These are phyloP conservation scores for Macroteleia sp. DNA, from an alignment of 2,888 invertebrate species.

Conservation along the genomic window DNA sequence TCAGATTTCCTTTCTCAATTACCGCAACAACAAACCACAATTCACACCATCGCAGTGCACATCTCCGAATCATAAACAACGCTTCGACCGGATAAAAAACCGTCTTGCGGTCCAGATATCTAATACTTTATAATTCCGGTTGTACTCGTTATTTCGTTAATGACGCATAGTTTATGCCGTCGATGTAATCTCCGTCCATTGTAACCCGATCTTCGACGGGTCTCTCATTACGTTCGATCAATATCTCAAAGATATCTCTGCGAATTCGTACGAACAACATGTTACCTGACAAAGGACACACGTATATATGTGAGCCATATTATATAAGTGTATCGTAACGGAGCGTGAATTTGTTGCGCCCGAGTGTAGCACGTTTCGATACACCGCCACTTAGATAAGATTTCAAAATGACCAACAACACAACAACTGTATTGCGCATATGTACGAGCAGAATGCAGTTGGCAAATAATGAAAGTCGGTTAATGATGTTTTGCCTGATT, in stretches of 20 bases:
- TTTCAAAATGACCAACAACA: conserved; percentile 30
- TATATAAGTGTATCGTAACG: conserved; percentile 38
- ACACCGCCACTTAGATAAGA: conserved; percentile 34
- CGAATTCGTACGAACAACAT: conserved; percentile 41
- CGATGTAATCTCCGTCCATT: conserved; percentile 34
- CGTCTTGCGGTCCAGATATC: conserved; percentile 24
- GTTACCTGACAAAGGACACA: conserved; percentile 38
- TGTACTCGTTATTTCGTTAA: conserved; percentile 42
- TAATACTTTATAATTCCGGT: conserved; percentile 34
- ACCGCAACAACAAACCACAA: conserved; percentile 23
- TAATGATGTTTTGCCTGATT: conserved; percentile 39
- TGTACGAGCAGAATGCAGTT: conserved; percentile 7
- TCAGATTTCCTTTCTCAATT: conserved; percentile 47
- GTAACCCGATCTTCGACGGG: conserved; percentile 25
- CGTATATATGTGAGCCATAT: conserved; percentile 28
- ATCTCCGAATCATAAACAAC: conserved; percentile 38
- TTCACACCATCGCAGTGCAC: conserved; percentile 28
- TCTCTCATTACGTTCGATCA: conserved; percentile 43
- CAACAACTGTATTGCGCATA: conserved; percentile 29
- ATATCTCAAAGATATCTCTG: conserved; percentile 39
- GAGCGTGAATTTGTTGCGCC: conserved; percentile 24
- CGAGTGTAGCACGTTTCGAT: conserved; percentile 28
- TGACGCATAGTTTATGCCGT: conserved; percentile 18
- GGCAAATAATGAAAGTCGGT: conserved; percentile 28
- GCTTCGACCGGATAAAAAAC: conserved; percentile 14